Conservation (phyloP, 2,797 vertebrate genomes). For the Hylomyscus alleni region DNA sequence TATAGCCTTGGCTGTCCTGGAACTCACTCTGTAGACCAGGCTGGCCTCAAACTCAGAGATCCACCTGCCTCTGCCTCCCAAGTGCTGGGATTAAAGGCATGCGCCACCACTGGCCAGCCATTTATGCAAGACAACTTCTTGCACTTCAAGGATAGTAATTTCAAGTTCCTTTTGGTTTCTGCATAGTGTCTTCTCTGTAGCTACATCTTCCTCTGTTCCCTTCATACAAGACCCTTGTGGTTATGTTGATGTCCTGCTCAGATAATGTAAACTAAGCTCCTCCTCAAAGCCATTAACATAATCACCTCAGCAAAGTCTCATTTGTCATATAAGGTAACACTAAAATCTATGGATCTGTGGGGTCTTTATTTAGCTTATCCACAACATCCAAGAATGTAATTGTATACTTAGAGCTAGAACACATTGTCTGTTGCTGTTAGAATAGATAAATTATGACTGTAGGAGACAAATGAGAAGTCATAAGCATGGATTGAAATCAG, state of each 20-base stretch:
- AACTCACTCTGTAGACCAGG: too few relatives aligned
- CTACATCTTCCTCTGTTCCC: background rate
- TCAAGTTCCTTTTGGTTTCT: slow-evolving; percentile 21
- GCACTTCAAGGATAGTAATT: slow-evolving; percentile 18
- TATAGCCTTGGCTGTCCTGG: too few relatives aligned
- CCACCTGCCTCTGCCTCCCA: too few relatives aligned
- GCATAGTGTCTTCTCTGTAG: background rate
- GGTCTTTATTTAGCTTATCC: background rate
- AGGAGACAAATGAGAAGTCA: background rate
- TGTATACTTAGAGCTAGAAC: background rate
- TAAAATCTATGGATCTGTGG: background rate
- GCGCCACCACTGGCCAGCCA: too few relatives aligned
- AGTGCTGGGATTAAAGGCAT: too few relatives aligned
- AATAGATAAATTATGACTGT: slow-evolving; percentile 8
- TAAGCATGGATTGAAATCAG: background rate
- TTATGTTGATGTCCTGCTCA: background rate
- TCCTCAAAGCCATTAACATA: background rate
- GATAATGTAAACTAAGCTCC: background rate
- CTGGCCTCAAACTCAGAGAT: too few relatives aligned
- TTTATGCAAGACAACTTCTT: background rate
- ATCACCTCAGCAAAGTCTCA: slow-evolving; percentile 1
- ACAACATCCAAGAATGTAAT: slow-evolving; percentile 47
- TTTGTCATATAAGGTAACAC: slow-evolving; percentile 8
- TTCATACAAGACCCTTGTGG: background rate
- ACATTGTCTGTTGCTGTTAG: background rate